A percentile compares a stretch with the other conserved stretches of the same genome.
These are phyloP conservation scores for Lycia hirtaria DNA, from an alignment of 2,888 invertebrate genomes.

Conservation along the genomic window DNA sequence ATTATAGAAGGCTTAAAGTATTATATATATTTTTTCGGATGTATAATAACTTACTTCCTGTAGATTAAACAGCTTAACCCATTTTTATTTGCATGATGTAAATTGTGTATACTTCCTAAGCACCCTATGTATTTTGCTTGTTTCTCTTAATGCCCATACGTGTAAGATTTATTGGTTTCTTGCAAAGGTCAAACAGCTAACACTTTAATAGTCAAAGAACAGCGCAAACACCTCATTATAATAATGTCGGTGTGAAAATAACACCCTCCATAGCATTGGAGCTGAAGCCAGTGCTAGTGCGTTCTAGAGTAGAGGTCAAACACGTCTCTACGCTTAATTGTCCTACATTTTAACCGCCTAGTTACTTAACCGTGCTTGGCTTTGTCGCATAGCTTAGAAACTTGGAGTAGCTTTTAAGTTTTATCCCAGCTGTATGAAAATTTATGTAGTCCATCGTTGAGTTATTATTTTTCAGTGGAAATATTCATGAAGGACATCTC, in stretches of 20 bases:
- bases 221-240: constrained; percentile 14
- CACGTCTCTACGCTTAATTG: constrained; percentile 38
- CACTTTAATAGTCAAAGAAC: constrained; percentile 16
- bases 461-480: neutral
- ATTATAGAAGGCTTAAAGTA: too few relatives aligned
- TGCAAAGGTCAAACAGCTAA: constrained; percentile 8
- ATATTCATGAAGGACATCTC: too few relatives aligned
- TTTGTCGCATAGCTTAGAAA: constrained; percentile 9
- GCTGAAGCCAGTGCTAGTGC: constrained; percentile 4
- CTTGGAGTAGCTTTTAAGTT: constrained; percentile 6
- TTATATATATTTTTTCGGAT: too few relatives aligned
- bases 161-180: neutral
- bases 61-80: too few relatives aligned
- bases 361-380: constrained; percentile 27
- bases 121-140: too few relatives aligned
- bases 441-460: neutral
- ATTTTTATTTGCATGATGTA: too few relatives aligned
- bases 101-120: too few relatives aligned
- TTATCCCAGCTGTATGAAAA: neutral
- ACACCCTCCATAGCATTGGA: constrained; percentile 17
- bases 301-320: constrained; percentile 34
- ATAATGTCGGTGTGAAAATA: constrained; percentile 28
- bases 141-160: too few relatives aligned
- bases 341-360: constrained; percentile 35
- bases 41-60: too few relatives aligned